phyloP scores from a whole-genome alignment of 2,797 vertebrate species.

The Hipposideros larvatus region DNA sequence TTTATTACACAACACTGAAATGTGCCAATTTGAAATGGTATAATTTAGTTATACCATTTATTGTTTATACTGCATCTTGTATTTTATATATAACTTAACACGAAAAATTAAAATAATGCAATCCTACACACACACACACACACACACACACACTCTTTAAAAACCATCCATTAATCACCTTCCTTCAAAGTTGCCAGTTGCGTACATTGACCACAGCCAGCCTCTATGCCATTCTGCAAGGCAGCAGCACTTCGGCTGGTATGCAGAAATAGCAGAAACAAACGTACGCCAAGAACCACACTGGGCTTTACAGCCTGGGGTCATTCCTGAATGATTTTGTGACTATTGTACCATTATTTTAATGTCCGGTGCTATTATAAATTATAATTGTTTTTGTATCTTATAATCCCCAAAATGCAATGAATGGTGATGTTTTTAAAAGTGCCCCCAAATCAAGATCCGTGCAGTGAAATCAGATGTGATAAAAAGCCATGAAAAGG shows the following conservation, averaged over 20 bases:
- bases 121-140: neutral
- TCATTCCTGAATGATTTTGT: slow-evolving; percentile 14
- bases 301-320: neutral
- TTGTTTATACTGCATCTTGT: neutral
- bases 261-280: slow-evolving; percentile 14
- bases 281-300: neutral
- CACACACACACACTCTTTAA: neutral
- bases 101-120: neutral
- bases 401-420: slow-evolving; percentile 13
- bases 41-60: neutral
- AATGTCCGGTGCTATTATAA: slow-evolving; percentile 13
- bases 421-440: neutral
- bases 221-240: neutral
- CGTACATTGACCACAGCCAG: neutral
- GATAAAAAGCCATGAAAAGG: slow-evolving; percentile 53
- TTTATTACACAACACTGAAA: neutral
- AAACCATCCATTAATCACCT: neutral
- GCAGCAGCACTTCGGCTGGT: neutral
- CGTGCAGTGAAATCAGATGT: slow-evolving; percentile 24
- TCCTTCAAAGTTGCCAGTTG: neutral
- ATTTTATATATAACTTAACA: neutral
- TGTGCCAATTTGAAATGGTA: neutral
- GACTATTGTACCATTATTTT: neutral
- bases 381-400: slow-evolving; percentile 53
- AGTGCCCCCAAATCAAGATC: slow-evolving; percentile 33